Evolutionary conservation across 1,140 invertebrate species (phyloP).

Genomic region (Himalopsyche phryganea): DNA sequence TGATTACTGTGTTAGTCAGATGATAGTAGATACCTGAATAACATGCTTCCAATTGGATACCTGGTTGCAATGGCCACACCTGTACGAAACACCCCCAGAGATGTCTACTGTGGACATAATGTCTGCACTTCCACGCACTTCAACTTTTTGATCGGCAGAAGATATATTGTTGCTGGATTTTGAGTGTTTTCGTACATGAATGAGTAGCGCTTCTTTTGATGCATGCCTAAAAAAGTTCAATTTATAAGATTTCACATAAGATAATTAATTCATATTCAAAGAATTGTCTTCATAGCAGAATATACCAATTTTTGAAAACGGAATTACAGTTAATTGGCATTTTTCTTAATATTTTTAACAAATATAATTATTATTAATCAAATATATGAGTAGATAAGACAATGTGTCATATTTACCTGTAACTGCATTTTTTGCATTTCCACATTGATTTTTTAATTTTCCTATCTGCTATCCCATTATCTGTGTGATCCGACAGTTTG

Average conservation of each 20-base stretch:
- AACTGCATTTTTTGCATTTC: constrained; percentile 83
- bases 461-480: constrained; percentile 40
- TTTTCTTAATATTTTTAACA: too few relatives aligned
- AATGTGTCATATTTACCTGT: too few relatives aligned
- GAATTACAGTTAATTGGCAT: too few relatives aligned
- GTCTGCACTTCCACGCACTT: constrained; percentile 36
- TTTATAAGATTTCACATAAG: too few relatives aligned
- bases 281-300: not conserved
- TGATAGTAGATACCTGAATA: constrained; percentile 65
- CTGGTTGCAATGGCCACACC: constrained; percentile 72
- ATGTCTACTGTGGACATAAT: constrained; percentile 45
- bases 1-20: constrained; percentile 33
- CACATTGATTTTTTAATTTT: constrained; percentile 45
- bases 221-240: constrained; percentile 41
- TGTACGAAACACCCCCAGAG: constrained; percentile 56
- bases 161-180: constrained; percentile 33
- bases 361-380: not conserved
- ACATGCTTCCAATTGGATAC: constrained; percentile 78
- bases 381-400: too few relatives aligned
- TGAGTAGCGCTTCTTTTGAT: constrained; percentile 48
- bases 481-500: not conserved
- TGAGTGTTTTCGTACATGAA: constrained; percentile 49
- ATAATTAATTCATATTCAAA: not conserved
- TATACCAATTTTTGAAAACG: not conserved
- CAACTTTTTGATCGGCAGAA: constrained; percentile 32